Conservation (phyloP, 2,113 vertebrate genomes). For the Actenoides hombroni region DNA sequence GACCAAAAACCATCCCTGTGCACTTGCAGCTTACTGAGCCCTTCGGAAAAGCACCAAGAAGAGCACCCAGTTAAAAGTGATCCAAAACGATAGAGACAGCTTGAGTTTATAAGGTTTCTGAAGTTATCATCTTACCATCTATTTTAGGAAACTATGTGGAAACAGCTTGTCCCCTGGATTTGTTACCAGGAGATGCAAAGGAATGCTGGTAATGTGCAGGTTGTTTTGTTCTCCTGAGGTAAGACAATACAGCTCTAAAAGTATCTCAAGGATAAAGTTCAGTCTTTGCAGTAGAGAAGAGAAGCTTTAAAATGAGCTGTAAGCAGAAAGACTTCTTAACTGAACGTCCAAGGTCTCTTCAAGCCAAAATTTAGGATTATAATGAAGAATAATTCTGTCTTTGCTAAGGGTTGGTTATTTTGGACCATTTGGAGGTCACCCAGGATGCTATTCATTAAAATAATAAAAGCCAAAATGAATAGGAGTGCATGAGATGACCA, state of each 20-base stretch:
- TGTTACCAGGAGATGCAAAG: neutral
- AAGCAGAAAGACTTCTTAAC: neutral
- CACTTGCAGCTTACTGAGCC: neutral
- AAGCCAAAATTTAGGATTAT: neutral
- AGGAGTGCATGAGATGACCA: neutral
- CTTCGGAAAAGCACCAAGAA: neutral
- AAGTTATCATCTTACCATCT: neutral
- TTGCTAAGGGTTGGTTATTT: slow-evolving; percentile 1
- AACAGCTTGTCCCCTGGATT: neutral
- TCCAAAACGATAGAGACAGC: neutral
- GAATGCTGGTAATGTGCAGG: neutral
- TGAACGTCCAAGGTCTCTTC: neutral
- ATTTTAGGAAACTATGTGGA: slow-evolving; percentile 12
- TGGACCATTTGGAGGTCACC: neutral
- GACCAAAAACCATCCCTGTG: neutral
- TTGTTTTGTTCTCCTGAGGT: slow-evolving; percentile 1
- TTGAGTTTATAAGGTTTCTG: neutral
- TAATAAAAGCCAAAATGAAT: neutral
- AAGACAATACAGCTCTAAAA: slow-evolving; percentile 24
- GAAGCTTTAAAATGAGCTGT: neutral
- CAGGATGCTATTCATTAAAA: neutral
- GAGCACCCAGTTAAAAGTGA: neutral
- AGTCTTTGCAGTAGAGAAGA: neutral
- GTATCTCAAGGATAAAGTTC: neutral
- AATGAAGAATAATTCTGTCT: neutral